These are phyloP conservation scores for Apteryx owenii DNA, from an alignment of 2,113 vertebrate species.

Conservation along the genomic window DNA sequence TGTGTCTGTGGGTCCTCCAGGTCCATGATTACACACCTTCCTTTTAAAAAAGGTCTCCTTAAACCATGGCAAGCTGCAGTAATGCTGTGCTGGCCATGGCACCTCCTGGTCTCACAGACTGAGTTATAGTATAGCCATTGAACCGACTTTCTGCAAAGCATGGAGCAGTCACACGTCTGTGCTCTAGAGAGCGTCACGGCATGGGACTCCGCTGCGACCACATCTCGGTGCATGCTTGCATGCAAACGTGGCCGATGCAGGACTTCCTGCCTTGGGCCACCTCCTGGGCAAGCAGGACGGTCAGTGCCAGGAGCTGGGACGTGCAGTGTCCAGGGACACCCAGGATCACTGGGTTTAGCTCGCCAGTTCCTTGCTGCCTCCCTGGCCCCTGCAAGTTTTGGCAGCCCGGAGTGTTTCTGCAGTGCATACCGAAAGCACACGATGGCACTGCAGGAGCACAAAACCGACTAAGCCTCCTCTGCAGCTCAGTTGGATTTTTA, in stretches of 20 bases:
- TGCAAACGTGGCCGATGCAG: accelerated
- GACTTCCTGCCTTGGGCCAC: too few relatives aligned
- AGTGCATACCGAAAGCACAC: slow-evolving; percentile 23
- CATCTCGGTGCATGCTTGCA: accelerated
- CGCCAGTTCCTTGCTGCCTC: neutral
- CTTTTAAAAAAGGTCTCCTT: neutral
- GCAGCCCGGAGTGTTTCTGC: neutral
- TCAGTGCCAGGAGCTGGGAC: neutral
- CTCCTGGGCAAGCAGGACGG: too few relatives aligned
- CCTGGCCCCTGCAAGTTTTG: neutral
- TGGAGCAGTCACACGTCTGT: neutral
- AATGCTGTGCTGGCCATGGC: neutral
- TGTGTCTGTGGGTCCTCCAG: neutral
- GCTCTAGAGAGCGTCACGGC: accelerated
- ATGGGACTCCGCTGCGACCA: accelerated
- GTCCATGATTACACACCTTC: neutral
- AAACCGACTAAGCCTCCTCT: neutral
- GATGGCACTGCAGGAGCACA: slow-evolving; percentile 77
- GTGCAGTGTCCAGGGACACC: neutral
- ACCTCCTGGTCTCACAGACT: neutral
- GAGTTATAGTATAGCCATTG: neutral
- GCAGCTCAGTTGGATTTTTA: neutral
- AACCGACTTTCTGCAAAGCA: too few relatives aligned
- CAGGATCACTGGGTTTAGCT: neutral
- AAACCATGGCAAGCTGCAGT: neutral